Evolutionary conservation across 1,140 invertebrate genomes (phyloP).

Genomic region (Araneus ventricosus): DNA sequence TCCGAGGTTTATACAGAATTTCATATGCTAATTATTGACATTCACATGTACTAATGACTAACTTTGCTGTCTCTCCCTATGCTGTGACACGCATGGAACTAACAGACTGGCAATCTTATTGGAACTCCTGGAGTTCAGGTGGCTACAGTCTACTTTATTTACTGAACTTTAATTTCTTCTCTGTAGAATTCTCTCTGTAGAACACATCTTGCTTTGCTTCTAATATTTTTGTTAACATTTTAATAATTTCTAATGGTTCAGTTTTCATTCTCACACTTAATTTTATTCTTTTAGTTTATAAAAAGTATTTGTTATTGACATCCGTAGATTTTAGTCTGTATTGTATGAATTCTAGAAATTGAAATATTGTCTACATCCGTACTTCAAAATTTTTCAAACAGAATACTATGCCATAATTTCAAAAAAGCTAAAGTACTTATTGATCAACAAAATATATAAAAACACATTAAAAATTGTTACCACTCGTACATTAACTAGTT

Average conservation of each 20-base stretch:
- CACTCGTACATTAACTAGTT: no score
- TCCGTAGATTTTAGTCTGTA: no score
- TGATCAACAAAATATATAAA: no score
- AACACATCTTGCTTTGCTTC: conserved; percentile 25
- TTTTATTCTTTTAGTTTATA: not conserved
- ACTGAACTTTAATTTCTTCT: not conserved
- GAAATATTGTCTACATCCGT: no score
- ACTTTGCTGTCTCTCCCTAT: conserved; percentile 93
- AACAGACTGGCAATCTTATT: conserved; percentile 75
- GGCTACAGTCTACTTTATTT: conserved; percentile 66
- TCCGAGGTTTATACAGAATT: not conserved
- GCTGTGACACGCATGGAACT: conserved; percentile 84
- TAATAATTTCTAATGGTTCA: not conserved
- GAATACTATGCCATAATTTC: no score
- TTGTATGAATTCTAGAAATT: no score
- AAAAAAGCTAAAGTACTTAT: no score
- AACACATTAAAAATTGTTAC: no score
- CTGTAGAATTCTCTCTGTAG: not conserved
- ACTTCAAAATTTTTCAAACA: no score
- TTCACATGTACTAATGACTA: conserved; percentile 81
- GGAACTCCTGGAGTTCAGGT: conserved; percentile 76
- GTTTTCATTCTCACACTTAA: not conserved
- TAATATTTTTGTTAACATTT: not conserved
- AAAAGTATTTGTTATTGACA: no score
- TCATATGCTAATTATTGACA: not conserved